Conservation (phyloP, 2,797 vertebrate genomes). For the Acanthis flammea region DNA sequence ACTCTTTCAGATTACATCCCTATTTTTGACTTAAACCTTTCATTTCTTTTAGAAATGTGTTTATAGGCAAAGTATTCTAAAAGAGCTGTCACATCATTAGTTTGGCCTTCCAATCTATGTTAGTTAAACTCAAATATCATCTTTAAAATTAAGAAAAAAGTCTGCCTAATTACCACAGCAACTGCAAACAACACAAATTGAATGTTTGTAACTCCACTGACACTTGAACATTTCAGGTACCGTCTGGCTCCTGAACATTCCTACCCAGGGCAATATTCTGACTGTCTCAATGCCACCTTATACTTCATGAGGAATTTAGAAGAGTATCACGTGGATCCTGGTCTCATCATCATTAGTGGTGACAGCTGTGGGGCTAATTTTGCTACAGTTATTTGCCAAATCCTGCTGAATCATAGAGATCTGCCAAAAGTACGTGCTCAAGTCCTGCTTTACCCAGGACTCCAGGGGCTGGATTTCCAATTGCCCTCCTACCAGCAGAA, state of each 20-base stretch:
- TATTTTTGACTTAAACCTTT: neutral
- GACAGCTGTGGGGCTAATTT: conserved; percentile 84
- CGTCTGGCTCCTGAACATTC: conserved; percentile 80
- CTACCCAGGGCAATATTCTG: conserved; percentile 74
- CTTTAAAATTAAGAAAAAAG: neutral
- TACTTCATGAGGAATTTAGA: conserved; percentile 83
- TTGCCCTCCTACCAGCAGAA: conserved; percentile 88
- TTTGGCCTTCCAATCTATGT: neutral
- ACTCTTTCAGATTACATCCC: neutral
- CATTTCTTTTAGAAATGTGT: neutral
- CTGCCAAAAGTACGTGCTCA: conserved; percentile 84
- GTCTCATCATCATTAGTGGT: conserved; percentile 79
- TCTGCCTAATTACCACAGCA: neutral
- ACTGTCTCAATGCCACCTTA: conserved; percentile 76
- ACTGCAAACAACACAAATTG: neutral
- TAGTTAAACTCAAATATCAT: neutral
- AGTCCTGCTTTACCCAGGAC: conserved; percentile 81
- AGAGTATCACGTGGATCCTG: conserved; percentile 79
- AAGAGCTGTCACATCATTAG: neutral
- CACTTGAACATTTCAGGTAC: conserved; percentile 69
- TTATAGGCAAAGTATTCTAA: neutral
- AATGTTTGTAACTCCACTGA: neutral
- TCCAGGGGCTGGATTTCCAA: conserved; percentile 84
- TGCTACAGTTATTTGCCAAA: conserved; percentile 78
- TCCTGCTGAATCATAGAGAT: conserved; percentile 54